phyloP scores from a whole-genome alignment of 2,888 invertebrate species.

The Trissolcus brochymenae region DNA sequence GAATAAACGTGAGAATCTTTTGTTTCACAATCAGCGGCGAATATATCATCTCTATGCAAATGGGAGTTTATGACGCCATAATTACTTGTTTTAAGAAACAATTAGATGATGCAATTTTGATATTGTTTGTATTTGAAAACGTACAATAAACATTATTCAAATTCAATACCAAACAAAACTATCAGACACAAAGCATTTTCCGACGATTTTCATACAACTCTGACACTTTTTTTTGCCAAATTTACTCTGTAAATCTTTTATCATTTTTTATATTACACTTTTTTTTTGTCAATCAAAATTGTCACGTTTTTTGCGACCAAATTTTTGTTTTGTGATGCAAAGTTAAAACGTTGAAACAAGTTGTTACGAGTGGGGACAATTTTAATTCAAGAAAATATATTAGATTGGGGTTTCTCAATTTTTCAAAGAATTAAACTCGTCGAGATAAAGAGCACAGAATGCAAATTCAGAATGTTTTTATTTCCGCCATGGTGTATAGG shows the following conservation, averaged over 20 bases:
- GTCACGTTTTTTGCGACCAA: too few species aligned
- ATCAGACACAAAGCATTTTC: too few species aligned
- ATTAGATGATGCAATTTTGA: conserved; percentile 48
- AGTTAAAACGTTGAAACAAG: too few species aligned
- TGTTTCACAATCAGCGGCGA: conserved; percentile 55
- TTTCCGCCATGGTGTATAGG: conserved; percentile 46
- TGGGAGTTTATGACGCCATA: conserved; percentile 52
- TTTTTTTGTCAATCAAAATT: too few species aligned
- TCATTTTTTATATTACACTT: too few species aligned
- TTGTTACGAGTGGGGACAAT: too few species aligned
- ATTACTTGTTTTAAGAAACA: conserved; percentile 51
- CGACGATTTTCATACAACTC: too few species aligned
- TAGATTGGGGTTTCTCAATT: too few species aligned
- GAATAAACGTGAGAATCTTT: conserved; percentile 57
- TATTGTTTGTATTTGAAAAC: conserved; percentile 47
- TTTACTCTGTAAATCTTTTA: too few species aligned
- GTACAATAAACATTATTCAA: conserved; percentile 3
- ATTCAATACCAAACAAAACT: background rate
- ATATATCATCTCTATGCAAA: conserved; percentile 58
- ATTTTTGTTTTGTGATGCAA: too few species aligned
- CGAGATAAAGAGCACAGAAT: background rate
- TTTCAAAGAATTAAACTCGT: conserved; percentile 36
- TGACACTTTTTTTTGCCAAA: too few species aligned
- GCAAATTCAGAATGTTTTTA: conserved; percentile 52
- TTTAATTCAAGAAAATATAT: too few species aligned